Conservation (phyloP, 2,113 vertebrate species). For the Phyllostomus hastatus region DNA sequence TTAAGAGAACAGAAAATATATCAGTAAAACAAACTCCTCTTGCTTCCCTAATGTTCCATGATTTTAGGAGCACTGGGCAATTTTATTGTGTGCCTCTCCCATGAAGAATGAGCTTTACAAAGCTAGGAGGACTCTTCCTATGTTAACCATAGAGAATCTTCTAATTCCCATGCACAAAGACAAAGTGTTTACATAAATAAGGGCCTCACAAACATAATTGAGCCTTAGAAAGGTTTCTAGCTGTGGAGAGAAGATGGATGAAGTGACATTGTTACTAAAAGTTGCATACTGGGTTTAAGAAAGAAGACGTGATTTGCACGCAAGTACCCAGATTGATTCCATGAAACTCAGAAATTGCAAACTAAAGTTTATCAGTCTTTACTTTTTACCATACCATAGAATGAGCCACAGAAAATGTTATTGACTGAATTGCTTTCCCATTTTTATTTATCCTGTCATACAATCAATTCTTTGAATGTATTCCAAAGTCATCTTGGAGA, state of each 20-base stretch:
- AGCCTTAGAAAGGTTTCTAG: not conserved
- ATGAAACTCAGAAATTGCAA: not conserved
- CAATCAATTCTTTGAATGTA: not conserved
- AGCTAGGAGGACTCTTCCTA: not conserved
- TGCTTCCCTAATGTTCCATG: not conserved
- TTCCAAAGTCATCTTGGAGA: constrained; percentile 11
- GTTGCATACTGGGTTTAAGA: not conserved
- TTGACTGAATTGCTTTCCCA: not conserved
- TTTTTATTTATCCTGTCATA: constrained; percentile 1
- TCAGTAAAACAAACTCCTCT: not conserved
- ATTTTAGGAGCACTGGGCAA: not conserved
- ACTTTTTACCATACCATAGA: not conserved
- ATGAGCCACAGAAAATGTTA: not conserved
- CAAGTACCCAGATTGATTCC: not conserved
- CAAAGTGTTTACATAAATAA: not conserved
- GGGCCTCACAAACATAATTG: not conserved
- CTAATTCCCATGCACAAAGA: not conserved
- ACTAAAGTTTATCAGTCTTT: not conserved
- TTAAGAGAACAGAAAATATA: constrained; percentile 43
- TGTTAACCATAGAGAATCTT: constrained; percentile 23
- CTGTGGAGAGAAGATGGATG: not conserved
- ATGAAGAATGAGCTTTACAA: constrained; percentile 16
- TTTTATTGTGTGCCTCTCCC: not conserved
- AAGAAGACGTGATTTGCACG: not conserved
- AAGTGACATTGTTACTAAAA: not conserved